Evolutionary conservation across 2,797 vertebrate species (phyloP).

Genomic region (Neosilurus hyrtlii): DNA sequence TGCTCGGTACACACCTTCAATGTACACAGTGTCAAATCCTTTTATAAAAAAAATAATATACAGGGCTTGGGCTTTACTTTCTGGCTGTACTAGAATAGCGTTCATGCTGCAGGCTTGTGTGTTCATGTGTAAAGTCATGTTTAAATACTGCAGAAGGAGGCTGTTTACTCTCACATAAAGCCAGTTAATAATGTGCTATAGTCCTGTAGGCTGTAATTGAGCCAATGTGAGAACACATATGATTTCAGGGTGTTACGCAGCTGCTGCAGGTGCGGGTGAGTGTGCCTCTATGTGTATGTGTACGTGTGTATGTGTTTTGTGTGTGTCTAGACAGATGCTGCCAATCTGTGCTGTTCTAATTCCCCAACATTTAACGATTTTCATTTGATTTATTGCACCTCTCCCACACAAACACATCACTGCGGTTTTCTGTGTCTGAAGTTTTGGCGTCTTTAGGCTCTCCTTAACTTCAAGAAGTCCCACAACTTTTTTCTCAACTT

Average conservation of each 20-base stretch:
- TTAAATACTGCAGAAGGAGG: conserved; percentile 9
- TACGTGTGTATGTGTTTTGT: conserved; percentile 19
- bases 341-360: conserved; percentile 52
- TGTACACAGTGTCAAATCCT: neutral
- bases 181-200: conserved; percentile 38
- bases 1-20: neutral
- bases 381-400: conserved; percentile 55
- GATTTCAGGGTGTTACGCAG: conserved; percentile 29
- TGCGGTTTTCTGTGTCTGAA: conserved; percentile 17
- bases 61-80: neutral
- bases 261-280: conserved; percentile 38
- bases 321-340: conserved; percentile 41
- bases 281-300: conserved; percentile 4
- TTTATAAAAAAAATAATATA: neutral
- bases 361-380: conserved; percentile 53
- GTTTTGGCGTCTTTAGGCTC: conserved; percentile 12
- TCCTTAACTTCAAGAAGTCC: conserved; percentile 21
- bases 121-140: conserved; percentile 12
- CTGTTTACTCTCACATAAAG: conserved; percentile 24
- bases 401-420: conserved; percentile 36
- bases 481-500: neutral
- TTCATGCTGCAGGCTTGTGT: conserved; percentile 3
- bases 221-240: conserved; percentile 8
- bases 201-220: conserved; percentile 35
- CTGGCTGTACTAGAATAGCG: neutral